Base-by-base conservation (phyloP, 2,888 invertebrate species). In the Agrochola macilenta region DNA sequence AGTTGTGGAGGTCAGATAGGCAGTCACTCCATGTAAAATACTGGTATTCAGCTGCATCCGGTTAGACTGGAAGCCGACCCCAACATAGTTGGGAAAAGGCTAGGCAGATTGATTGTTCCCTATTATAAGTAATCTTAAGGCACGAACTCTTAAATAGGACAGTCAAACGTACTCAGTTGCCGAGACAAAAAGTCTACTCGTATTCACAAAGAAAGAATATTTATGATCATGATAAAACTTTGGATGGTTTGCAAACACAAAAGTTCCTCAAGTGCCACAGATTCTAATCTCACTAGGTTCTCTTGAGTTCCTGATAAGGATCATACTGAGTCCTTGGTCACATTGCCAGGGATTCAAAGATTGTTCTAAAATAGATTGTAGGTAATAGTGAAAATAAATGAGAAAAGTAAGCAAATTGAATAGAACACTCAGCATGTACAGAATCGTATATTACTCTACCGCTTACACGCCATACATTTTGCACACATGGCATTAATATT, bases 191-290 rank as follows among this genome's bases (percentile, higher is more conserved):
- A 35, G 46, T 71, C 61, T 70, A 20, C 30, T 57, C 46, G 17
- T 35, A 54, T 39, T 26, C 4, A 61, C 61, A 79, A 49, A 57
- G 70, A 70, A 80, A 79, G 23, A 61, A 64, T 71, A 52, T 84
- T 65, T 73, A 64, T 30, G 60, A 30, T 64, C 49, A 57, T 52
- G 69, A 70, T 75, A 76, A 75, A 75, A 83, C 66, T 82, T 76
- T 26, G 43, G 23, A 43, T 73, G n/a, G 46, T 66, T 52, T n/a
- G 39, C 35, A 76, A 66, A 68, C 78, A 74, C 52, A 73, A 52
- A 84, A 76, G 58, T 81, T 70, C 4, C n/a, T 57, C 9, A 82
- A 70, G 30, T 61, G 60, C 35, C 57, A 69, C 76, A 61, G 70
- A 76, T 75, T 69, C 8, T 69, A 26, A 79, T 81, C 79, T 63